Evolutionary conservation across 1,140 invertebrate species (phyloP), one percentile per base, ranked within the genome.

Genomic region (Lasioglossum albipes): DNA sequence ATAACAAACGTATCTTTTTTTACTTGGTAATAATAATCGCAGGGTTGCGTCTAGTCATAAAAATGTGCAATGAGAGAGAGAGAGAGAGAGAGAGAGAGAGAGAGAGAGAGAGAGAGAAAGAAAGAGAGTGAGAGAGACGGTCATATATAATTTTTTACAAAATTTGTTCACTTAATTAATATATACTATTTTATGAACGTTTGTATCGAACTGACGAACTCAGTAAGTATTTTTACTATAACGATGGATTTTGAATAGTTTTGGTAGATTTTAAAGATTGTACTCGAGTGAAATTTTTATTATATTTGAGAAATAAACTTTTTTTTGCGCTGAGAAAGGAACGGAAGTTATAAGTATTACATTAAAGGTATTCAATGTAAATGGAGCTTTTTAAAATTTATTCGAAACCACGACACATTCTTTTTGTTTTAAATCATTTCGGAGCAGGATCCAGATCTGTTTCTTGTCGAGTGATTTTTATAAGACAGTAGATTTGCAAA

Each of bases 21-120:
- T 62, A 62, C n/a, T 64, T 52, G 59, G 5, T 68, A 77, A 49
- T 82, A 61, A 78, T 74, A 75, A 71, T 79, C 49, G 41, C 72
- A 66, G 75, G 42, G 62, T 42, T 31, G 36, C 22, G 67, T 76
- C 75, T 72, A 61, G 68, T 70, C 72, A 69, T 45, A 65, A 65
- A 83, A 80, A 81, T 41, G 16, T 80, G 71, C 68, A 79, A 82
- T 72, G 67, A 18, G 49, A 62, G n/a, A 27, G 27, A 27, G 27
- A 27, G 27, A 27, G 27, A 27, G 27, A 27, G 27, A 0, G 27
- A 27, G 27, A 27, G 27, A 27, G 27, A 27, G 27, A 27, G n/a
- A n/a, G 67, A 18, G 49, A 62, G n/a, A 27, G 27, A 27, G 27
- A 27, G 27, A 27, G 27, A 27, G 27, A 27, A 1, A 0, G 27